phyloP scores from a whole-genome alignment of 2,888 invertebrate species.

The Hydrotaea cyrtoneurina region DNA sequence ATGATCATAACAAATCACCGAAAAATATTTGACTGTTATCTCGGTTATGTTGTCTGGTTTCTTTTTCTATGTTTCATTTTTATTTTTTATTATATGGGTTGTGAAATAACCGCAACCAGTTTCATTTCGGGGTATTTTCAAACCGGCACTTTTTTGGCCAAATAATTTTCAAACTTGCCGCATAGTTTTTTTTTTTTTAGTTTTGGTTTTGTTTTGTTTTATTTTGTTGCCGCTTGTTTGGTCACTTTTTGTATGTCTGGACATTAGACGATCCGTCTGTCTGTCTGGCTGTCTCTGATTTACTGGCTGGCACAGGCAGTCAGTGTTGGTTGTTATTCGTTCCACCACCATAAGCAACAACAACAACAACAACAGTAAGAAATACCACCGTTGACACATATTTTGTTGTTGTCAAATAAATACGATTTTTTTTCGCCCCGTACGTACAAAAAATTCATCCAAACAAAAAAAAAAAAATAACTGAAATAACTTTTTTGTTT shows the following conservation, averaged over 20 bases:
- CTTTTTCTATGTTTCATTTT: too few relatives aligned
- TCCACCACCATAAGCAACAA: slow-evolving; percentile 28
- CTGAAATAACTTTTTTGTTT: slow-evolving; percentile 2
- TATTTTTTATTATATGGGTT: not conserved
- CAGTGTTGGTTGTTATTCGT: not conserved
- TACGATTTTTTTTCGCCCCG: slow-evolving; percentile 7
- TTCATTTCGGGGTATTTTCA: slow-evolving; percentile 17
- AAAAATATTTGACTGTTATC: not conserved
- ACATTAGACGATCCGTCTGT: slow-evolving; percentile 18
- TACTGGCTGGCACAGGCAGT: slow-evolving; percentile 27
- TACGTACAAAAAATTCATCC: not conserved
- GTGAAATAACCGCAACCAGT: slow-evolving; percentile 54
- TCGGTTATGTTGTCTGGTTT: not conserved
- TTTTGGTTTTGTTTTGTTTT: not conserved
- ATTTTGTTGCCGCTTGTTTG: not conserved
- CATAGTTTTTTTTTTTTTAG: not conserved
- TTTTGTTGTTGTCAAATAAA: slow-evolving; percentile 40
- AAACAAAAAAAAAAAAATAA: slow-evolving; percentile 25
- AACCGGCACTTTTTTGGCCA: slow-evolving; percentile 17
- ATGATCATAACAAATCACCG: slow-evolving; percentile 30
- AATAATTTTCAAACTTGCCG: slow-evolving; percentile 30
- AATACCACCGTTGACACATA: slow-evolving; percentile 57
- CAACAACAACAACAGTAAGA: too few relatives aligned
- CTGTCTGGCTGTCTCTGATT: slow-evolving; percentile 25
- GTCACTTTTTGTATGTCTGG: not conserved